Base-by-base conservation (phyloP, 2,797 vertebrate species). In the Karalla daura region DNA sequence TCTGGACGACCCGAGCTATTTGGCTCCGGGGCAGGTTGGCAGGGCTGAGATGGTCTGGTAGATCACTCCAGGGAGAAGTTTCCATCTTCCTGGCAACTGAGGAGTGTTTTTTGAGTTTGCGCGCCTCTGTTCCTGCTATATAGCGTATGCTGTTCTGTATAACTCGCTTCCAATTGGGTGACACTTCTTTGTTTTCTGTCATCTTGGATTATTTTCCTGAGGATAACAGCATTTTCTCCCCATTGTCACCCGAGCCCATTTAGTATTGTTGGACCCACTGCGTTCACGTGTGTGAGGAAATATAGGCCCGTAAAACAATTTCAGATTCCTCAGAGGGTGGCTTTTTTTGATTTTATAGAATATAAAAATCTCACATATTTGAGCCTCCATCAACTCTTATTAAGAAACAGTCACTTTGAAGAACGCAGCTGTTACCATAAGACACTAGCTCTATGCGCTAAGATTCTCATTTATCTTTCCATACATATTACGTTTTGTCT, bases 51-150 rank as follows among this genome's bases (percentile, higher is more conserved):
- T 25, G 9, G 9, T 27, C 50, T 23, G 27, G 18, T 18, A n/a
- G 33, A 60, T 30, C 24, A 35, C 25, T 46, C 18, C 4, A 5
- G 32, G 44, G 54, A 30, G 25, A 1, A 1, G 17, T 24, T 36
- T 70, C 37, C 20, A 36, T 49, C 10, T 8, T 60, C 14, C 44
- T 45, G 28, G n/a, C 46, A 37, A 45, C 37, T 47, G 27, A 46
- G 20, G 17, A 17, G 15, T 9, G 39, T 21, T 37, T 14, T 3
- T 17, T 40, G 30, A 9, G 28, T 39, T 18, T 49, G 21, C 25
- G 20, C 28, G 17, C 20, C 24, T 15, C 12, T 33, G 37, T 39
- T 47, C 30, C 33, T 6, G 51, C 3, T 25, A 15, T 17, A 36
- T 5, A 54, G 23, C 18, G 58, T 9, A 51, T 33, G 13, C 12